Base-by-base conservation (phyloP, 2,888 invertebrate species). In the Encarsia formosa region DNA sequence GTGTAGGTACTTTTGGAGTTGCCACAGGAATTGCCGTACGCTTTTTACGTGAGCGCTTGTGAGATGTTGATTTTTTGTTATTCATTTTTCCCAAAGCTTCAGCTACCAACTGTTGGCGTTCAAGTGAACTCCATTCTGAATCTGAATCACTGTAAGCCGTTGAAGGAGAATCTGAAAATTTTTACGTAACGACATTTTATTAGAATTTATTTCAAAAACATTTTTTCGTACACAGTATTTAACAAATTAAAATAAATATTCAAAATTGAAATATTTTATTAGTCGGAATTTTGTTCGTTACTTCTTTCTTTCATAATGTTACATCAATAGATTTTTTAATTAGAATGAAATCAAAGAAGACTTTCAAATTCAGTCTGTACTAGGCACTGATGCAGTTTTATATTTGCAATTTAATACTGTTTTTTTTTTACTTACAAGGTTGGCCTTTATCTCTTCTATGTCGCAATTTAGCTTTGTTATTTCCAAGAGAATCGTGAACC, bases 81-180 rank as follows among this genome's bases (percentile, higher is more conserved):
- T 83, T 80, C 57, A 82, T 82, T 73, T 85, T 85, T 45, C 81
- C 79, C 64, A 81, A 78, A 23, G 79, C 78, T 62, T 83, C 84
- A 1, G 67, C 65, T 60, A 79, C 79, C 60, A 79, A 79, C 54
- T 81, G 77, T 59, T 83, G 82, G 56, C 83, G 77, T 63, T 85
- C 85, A 61, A 82, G 75, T 57, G 88, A 88, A 62, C 88, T 89
- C 70, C 86, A 88, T 60, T 93, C 93, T 63, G 91, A 91, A 74
- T 94, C 93, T 5, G 93, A 91, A 74, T 94, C 93, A 52, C 90
- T 90, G 74, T 88, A 88, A 50, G 87, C 87, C 85, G 73, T 54
- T 6, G 56, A 49, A 20, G 59, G 50, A 3, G 48, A 56, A 15
- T 56, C 43, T 55, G 29, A 16, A 26, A 32, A 35, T 24, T 13